Conservation (phyloP, 2,888 invertebrate genomes). For the Apotomis capreana region DNA sequence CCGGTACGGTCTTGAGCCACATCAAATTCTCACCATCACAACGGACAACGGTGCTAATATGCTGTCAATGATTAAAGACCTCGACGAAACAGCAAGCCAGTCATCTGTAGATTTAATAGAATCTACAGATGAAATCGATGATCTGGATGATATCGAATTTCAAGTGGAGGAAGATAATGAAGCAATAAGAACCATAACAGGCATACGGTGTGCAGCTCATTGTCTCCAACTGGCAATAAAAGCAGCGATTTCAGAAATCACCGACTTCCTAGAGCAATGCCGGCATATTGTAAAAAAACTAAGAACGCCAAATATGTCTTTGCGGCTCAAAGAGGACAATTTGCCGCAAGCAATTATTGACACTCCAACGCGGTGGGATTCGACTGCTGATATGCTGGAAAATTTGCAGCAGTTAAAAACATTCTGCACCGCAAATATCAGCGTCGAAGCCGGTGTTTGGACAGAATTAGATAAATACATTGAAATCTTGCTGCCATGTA, state of each 20-base stretch:
- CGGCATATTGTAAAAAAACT: background rate
- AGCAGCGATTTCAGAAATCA: background rate
- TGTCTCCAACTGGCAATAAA: slow-evolving; percentile 8
- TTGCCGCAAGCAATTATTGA: background rate
- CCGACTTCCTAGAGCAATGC: background rate
- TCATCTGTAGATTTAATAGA: background rate
- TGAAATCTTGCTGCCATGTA: background rate
- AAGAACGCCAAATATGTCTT: slow-evolving; percentile 6
- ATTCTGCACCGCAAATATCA: background rate
- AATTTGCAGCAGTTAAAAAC: background rate
- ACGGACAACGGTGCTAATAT: slow-evolving; percentile 10
- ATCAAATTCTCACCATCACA: slow-evolving; percentile 6
- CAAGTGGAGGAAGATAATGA: no score
- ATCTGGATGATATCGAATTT: no score
- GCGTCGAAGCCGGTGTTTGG: background rate
- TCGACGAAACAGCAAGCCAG: no score
- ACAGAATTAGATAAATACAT: background rate
- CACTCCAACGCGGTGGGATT: slow-evolving; percentile 1
- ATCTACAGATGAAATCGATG: background rate
- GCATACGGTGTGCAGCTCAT: no score
- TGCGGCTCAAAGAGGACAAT: background rate
- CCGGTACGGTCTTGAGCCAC: slow-evolving; percentile 8
- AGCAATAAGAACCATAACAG: no score
- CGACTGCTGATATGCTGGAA: background rate
- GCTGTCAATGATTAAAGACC: background rate